Conservation (phyloP, 2,888 invertebrate species). For the Flabesymbios commensalis region DNA sequence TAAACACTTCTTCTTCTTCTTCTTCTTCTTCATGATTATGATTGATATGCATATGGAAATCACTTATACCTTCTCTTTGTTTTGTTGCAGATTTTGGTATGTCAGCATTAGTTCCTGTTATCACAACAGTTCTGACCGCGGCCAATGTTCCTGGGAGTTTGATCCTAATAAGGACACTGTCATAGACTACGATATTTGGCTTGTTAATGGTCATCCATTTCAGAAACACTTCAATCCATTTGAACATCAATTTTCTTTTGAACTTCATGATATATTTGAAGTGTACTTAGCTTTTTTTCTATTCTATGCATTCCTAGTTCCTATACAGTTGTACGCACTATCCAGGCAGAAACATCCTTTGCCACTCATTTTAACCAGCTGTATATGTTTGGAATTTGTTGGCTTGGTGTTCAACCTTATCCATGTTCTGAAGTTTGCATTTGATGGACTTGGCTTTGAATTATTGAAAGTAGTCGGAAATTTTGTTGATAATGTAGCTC, state of each 20-base stretch:
- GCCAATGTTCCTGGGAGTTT: constrained; percentile 46
- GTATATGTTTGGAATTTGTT: constrained; percentile 81
- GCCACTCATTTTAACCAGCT: constrained; percentile 85
- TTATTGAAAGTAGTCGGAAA: constrained; percentile 85
- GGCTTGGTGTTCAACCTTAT: constrained; percentile 85
- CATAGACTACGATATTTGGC: constrained; percentile 87
- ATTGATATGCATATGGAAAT: too few species aligned
- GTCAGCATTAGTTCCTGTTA: constrained; percentile 92
- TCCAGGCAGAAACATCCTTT: constrained; percentile 85
- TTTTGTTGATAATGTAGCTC: constrained; percentile 81
- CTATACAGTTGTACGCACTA: constrained; percentile 89
- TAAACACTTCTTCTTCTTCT: too few species aligned
- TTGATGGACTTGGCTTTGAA: constrained; percentile 86
- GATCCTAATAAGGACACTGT: constrained; percentile 40
- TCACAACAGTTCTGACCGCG: constrained; percentile 64
- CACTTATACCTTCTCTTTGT: too few species aligned
- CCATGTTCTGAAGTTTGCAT: constrained; percentile 86
- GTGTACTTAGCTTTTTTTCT: constrained; percentile 86
- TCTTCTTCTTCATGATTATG: too few species aligned
- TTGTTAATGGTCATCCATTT: constrained; percentile 95
- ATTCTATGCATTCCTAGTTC: constrained; percentile 81
- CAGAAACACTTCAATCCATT: constrained; percentile 76
- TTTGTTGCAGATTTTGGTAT: constrained; percentile 83
- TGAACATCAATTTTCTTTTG: constrained; percentile 95
- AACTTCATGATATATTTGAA: constrained; percentile 82